phyloP scores from a whole-genome alignment of 1,140 invertebrate species.

The Chionoecetes opilio region DNA sequence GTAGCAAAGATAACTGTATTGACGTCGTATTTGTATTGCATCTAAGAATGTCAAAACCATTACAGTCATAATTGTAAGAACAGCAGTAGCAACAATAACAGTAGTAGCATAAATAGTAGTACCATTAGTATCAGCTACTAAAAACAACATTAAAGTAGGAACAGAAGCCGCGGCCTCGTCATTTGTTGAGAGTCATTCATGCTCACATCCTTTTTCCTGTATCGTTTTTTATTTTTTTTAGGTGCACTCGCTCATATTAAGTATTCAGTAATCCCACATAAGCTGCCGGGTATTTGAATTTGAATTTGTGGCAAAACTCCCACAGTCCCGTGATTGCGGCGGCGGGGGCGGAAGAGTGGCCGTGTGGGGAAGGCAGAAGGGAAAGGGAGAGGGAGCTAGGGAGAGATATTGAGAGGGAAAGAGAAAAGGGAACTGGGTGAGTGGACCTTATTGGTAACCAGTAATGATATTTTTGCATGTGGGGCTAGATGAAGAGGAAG shows the following conservation, averaged over 20 bases:
- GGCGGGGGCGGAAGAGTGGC: background rate
- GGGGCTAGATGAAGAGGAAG: constrained; percentile 36
- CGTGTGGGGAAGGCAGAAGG: background rate
- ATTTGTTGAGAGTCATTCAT: background rate
- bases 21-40: no score
- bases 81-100: background rate
- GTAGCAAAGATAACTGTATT: no score
- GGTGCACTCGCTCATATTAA: background rate
- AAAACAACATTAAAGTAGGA: background rate
- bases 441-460: constrained; percentile 55
- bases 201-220: background rate
- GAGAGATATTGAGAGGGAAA: background rate
- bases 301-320: constrained; percentile 55
- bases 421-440: background rate
- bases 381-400: background rate
- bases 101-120: background rate
- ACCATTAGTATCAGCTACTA: no score
- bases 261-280: constrained; percentile 41
- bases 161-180: background rate
- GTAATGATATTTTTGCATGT: constrained; percentile 71
- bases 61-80: background rate
- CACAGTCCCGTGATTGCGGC: constrained; percentile 38
- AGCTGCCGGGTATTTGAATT: constrained; percentile 50
- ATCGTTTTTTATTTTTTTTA: background rate
- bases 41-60: no score